These are phyloP conservation scores for Acomys russatus DNA, from an alignment of 2,797 vertebrate genomes.

Conservation along the genomic window DNA sequence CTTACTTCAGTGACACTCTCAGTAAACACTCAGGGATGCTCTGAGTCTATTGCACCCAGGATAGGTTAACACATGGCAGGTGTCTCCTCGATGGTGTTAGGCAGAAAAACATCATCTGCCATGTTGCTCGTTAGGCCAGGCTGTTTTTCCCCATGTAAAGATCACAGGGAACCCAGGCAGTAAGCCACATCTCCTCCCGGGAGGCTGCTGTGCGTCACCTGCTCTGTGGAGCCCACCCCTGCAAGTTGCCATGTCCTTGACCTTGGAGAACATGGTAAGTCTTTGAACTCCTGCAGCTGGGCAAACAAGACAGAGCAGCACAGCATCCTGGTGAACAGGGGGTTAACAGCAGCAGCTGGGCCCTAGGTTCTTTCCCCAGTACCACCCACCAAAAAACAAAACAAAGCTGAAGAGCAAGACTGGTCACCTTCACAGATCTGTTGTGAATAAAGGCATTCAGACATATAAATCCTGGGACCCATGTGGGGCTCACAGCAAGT, in stretches of 20 bases:
- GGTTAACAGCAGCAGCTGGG: neutral
- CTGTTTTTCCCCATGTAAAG: neutral
- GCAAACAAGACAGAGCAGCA: conserved; percentile 4
- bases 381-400: neutral
- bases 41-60: neutral
- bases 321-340: neutral
- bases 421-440: neutral
- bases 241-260: conserved; percentile 43
- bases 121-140: neutral
- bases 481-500: neutral
- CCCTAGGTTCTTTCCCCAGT: neutral
- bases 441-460: neutral
- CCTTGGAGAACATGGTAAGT: conserved; percentile 59
- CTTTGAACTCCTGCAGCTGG: neutral
- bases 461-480: neutral
- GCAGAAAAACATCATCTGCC: neutral
- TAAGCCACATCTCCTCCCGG: neutral
- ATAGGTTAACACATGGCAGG: neutral
- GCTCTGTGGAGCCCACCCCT: conserved; percentile 55
- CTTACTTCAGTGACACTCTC: neutral
- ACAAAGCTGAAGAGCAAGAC: neutral
- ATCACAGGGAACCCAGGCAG: neutral
- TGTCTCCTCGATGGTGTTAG: neutral
- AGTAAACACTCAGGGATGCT: neutral
- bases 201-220: neutral